These are phyloP conservation scores for Heliconius cydno DNA, from an alignment of 2,888 invertebrate genomes.

Conservation along the genomic window DNA sequence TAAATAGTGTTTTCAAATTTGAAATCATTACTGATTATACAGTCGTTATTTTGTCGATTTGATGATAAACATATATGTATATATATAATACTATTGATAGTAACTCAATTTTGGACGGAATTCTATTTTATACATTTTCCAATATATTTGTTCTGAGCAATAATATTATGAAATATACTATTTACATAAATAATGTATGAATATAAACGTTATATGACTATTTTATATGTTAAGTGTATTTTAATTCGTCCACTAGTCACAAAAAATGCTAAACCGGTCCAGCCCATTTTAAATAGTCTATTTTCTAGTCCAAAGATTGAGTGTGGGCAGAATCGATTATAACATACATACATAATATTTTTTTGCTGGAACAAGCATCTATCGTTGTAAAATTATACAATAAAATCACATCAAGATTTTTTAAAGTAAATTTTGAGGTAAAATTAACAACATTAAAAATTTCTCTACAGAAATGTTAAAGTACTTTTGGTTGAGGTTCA, in stretches of 20 bases:
- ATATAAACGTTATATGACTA: slow-evolving; percentile 31
- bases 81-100: slow-evolving; percentile 50
- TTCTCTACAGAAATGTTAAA: background rate
- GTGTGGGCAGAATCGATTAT: slow-evolving; percentile 12
- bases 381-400: slow-evolving; percentile 9
- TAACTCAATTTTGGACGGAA: slow-evolving; percentile 74
- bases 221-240: slow-evolving; percentile 21
- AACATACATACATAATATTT: slow-evolving; percentile 2
- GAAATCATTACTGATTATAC: slow-evolving; percentile 16
- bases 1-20: slow-evolving; percentile 2
- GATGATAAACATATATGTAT: slow-evolving; percentile 35
- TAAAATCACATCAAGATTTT: background rate
- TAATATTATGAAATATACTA: slow-evolving; percentile 31
- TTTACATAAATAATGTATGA: slow-evolving; percentile 41
- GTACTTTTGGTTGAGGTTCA: background rate
- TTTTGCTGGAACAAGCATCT: slow-evolving; percentile 20
- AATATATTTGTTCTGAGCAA: slow-evolving; percentile 26
- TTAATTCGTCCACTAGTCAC: slow-evolving; percentile 16
- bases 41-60: slow-evolving; percentile 21
- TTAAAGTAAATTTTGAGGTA: background rate
- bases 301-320: slow-evolving; percentile 17
- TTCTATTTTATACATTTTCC: slow-evolving; percentile 55
- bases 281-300: background rate
- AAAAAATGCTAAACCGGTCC: slow-evolving; percentile 6
- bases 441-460: background rate